Evolutionary conservation across 2,888 invertebrate genomes (phyloP), one percentile per base, ranked within the genome.

Genomic region (Mesoligia furuncula): DNA sequence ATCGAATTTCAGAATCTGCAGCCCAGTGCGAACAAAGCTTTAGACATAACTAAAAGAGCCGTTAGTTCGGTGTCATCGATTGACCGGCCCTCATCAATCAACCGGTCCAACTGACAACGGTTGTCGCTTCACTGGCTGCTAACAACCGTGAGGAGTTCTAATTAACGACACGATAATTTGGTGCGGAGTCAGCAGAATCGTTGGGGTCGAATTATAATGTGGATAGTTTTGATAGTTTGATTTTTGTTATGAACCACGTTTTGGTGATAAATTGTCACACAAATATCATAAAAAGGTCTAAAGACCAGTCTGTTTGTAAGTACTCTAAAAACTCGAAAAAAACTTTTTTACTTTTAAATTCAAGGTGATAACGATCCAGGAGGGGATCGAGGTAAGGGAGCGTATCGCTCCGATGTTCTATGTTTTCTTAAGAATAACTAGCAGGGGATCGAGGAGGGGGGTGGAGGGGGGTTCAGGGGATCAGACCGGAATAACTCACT

Each of bases 21-120:
- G 3, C 61, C 9, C 20, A 70, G 11, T 42, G 20, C n/a, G 31
- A 42, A 51, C 70, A 66, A 59, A 70, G 39, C 54, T 62, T 71
- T 42, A 79, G 36, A 73, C 48, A 39, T 71, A 24, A 45, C 62
- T 77, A 68, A 76, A 73, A 76, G 77, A 73, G 70, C 84, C 64
- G 85, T 80, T 80, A 80, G 85, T 80, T 73, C 68, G 64, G 36
- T 65, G 79, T 79, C 85, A 83, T 83, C 74, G 83, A 80, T 83
- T 83, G 85, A 75, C 85, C 83, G 27, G 59, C 75, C 71, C 65
- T 85, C 85, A 83, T 85, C 85, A 85, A 85, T 85, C 85, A 85
- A 42, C 64, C 39, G 51, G 57, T 48, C 39, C 11, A 75, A 74
- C 77, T 75, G 85, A 85, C 85, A 85, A 80, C 80, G 80, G 74